A percentile compares a stretch with the other conserved stretches of the same genome.
phyloP scores from a whole-genome alignment of 2,888 invertebrate species.

The Ecliptopera silaceata region DNA sequence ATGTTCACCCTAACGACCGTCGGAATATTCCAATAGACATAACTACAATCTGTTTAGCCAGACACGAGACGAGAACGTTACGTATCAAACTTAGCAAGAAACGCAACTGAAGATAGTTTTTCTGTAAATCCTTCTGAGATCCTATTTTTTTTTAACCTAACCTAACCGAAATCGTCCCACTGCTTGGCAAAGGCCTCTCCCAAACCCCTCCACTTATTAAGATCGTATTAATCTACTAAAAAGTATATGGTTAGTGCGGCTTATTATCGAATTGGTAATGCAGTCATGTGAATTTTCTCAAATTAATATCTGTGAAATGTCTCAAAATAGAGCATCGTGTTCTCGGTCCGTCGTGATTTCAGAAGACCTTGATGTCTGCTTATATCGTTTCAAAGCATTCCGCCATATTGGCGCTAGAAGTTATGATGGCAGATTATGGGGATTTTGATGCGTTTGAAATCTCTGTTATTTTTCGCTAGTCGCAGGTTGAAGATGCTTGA shows the following conservation, averaged over 20 bases:
- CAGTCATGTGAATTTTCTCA: too few relatives aligned
- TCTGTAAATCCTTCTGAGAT: too few relatives aligned
- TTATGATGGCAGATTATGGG: conserved; percentile 28
- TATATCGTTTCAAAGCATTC: conserved; percentile 49
- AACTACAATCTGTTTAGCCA: not conserved
- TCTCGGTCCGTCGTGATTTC: not conserved
- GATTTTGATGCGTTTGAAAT: conserved; percentile 18
- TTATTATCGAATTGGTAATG: too few relatives aligned
- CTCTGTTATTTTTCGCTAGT: not conserved
- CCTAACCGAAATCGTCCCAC: too few relatives aligned
- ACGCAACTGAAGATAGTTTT: too few relatives aligned
- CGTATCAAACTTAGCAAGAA: not conserved
- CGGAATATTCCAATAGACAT: conserved; percentile 59
- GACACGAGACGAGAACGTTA: conserved; percentile 11
- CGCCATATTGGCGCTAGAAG: conserved; percentile 37
- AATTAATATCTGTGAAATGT: not conserved
- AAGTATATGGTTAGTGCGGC: too few relatives aligned
- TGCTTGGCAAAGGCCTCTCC: too few relatives aligned
- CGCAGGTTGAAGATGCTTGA: not conserved
- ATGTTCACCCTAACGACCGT: conserved; percentile 51
- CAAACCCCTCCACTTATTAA: too few relatives aligned
- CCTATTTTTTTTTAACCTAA: too few relatives aligned
- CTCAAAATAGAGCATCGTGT: not conserved
- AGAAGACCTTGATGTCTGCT: conserved; percentile 43
- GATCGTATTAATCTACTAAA: too few relatives aligned